phyloP scores from a whole-genome alignment of 2,113 vertebrate species.

The Muntiacus reevesi region DNA sequence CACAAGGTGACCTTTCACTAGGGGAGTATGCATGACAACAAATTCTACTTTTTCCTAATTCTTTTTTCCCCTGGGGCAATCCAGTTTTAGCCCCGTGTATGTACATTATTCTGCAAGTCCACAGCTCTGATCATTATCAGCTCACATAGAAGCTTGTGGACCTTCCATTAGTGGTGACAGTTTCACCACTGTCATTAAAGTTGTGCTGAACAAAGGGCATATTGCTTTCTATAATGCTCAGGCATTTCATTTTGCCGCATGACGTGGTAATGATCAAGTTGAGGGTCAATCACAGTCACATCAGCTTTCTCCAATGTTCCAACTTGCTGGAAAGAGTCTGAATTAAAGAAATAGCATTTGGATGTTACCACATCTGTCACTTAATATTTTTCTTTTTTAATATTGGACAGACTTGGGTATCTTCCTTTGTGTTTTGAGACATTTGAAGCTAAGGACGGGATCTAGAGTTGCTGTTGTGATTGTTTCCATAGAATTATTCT shows the following conservation, averaged over 20 bases:
- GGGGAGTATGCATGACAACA: background rate
- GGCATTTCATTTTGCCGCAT: background rate
- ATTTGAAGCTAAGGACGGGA: background rate
- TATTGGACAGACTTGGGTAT: background rate
- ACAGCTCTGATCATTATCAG: background rate
- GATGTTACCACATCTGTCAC: background rate
- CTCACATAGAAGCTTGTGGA: background rate
- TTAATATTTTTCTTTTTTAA: background rate
- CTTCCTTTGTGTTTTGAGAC: background rate
- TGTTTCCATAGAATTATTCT: background rate
- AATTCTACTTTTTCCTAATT: background rate
- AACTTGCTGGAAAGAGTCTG: slow-evolving; percentile 18
- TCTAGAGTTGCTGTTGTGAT: background rate
- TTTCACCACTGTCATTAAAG: background rate
- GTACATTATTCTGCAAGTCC: background rate
- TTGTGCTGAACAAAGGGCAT: background rate
- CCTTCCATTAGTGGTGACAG: background rate
- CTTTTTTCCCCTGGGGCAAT: background rate
- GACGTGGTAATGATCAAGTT: background rate
- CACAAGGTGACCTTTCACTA: background rate
- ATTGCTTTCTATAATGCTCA: background rate
- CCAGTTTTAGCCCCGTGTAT: background rate
- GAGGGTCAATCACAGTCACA: background rate
- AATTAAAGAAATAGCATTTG: background rate
- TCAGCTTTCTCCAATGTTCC: background rate